A percentile compares a stretch with the other conserved stretches of the same genome.
Conservation (phyloP, 2,113 vertebrate genomes). For the Varanus salvator region DNA sequence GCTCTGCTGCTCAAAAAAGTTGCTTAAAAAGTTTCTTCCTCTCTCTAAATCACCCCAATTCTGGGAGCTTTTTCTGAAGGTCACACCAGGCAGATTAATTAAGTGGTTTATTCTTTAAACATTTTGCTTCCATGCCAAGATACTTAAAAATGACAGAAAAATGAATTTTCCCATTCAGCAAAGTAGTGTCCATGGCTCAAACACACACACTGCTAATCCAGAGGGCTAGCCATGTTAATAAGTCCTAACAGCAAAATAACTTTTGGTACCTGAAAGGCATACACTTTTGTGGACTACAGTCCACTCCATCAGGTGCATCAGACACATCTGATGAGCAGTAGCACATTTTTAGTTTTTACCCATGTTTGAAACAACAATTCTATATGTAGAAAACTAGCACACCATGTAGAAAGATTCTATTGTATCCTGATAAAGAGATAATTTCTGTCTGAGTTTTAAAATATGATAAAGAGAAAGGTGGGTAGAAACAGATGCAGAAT, state of each 20-base stretch:
- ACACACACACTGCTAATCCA: background rate
- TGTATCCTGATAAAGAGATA: too few species aligned
- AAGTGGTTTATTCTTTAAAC: background rate
- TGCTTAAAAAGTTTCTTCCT: background rate
- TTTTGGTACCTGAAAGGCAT: too few species aligned
- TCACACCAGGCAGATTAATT: background rate
- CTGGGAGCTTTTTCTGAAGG: background rate
- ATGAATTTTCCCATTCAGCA: background rate
- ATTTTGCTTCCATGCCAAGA: background rate
- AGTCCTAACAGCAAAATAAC: too few species aligned
- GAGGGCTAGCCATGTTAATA: background rate
- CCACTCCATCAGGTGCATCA: too few species aligned
- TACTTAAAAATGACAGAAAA: background rate
- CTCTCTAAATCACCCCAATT: background rate
- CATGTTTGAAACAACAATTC: background rate
- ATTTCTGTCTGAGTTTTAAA: too few species aligned
- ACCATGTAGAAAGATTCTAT: too few species aligned
- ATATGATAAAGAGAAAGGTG: background rate
- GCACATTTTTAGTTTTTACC: background rate
- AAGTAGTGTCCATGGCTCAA: background rate
- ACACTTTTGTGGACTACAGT: too few species aligned
- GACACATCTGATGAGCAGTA: background rate
- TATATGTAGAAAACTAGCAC: background rate
- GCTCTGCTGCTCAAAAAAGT: background rate
- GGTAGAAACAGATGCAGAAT: background rate